Evolutionary conservation across 2,888 invertebrate species (phyloP).

Genomic region (Lasioglossum zephyrum): DNA sequence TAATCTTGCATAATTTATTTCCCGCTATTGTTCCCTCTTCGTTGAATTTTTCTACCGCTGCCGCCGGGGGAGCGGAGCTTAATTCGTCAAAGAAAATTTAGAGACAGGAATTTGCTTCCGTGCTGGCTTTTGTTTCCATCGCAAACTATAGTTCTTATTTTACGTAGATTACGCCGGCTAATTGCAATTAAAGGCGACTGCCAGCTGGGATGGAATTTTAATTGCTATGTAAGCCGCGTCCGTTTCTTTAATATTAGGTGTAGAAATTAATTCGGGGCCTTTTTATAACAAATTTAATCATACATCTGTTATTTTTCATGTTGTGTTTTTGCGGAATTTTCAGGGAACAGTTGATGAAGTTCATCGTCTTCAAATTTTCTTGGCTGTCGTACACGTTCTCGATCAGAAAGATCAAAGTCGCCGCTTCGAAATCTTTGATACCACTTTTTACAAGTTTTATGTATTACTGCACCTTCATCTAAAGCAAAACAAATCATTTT

Average conservation of each 20-base stretch:
- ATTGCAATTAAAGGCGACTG: conserved; percentile 20
- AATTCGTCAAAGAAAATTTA: conserved; percentile 68
- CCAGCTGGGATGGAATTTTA: conserved; percentile 23
- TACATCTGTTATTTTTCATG: too few species aligned
- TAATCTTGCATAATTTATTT: conserved; percentile 85
- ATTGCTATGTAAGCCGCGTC: not conserved
- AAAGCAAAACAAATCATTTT: too few species aligned
- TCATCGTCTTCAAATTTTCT: too few species aligned
- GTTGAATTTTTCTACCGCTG: conserved; percentile 78
- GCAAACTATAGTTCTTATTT: conserved; percentile 15
- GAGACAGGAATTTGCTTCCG: conserved; percentile 45
- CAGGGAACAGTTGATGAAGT: too few species aligned
- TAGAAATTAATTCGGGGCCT: too few species aligned
- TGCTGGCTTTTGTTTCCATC: conserved; percentile 4
- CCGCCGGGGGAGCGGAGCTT: conserved; percentile 51
- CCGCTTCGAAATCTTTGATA: too few species aligned
- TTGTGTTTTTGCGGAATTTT: too few species aligned
- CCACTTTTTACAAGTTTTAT: too few species aligned
- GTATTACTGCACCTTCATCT: too few species aligned
- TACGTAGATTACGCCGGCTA: not conserved
- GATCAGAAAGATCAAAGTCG: too few species aligned
- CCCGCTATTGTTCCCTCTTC: conserved; percentile 79
- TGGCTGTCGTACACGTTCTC: too few species aligned
- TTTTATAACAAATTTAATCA: too few species aligned
- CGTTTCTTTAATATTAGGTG: not conserved